phyloP scores from a whole-genome alignment of 2,888 invertebrate genomes.

The Meiosimyza decipiens region DNA sequence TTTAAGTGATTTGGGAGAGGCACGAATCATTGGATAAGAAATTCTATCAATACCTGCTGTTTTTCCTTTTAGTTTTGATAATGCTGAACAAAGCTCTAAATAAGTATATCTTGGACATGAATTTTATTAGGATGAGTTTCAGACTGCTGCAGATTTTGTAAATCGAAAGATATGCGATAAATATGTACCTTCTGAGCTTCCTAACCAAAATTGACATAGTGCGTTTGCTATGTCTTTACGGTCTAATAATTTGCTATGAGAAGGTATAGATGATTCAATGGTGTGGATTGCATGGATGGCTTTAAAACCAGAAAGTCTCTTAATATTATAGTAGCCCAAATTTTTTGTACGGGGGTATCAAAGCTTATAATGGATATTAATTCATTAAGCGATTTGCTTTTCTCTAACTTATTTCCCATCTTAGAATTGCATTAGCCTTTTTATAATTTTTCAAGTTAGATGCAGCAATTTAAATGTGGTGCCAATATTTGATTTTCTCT shows the following conservation, averaged over 20 bases:
- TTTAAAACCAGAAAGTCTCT: slow-evolving; percentile 29
- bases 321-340: slow-evolving; percentile 33
- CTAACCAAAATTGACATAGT: slow-evolving; percentile 23
- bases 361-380: slow-evolving; percentile 29
- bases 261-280: neutral
- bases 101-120: neutral
- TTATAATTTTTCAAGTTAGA: too few relatives aligned
- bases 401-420: too few relatives aligned
- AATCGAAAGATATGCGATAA: slow-evolving; percentile 9
- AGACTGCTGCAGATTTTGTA: neutral
- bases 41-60: slow-evolving; percentile 33
- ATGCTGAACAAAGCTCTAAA: neutral
- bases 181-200: neutral
- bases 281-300: slow-evolving; percentile 19
- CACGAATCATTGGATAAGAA: too few relatives aligned
- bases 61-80: slow-evolving; percentile 19
- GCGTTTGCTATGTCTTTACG: slow-evolving; percentile 22
- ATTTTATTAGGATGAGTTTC: neutral
- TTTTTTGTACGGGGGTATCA: neutral
- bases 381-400: neutral
- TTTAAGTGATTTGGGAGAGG: too few relatives aligned
- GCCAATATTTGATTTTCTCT: too few relatives aligned
- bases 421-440: too few relatives aligned
- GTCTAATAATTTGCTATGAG: neutral
- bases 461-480: too few relatives aligned